Evolutionary conservation across 2,888 invertebrate genomes (phyloP), one percentile per base, ranked within the genome.

Genomic region (Pecten maximus): DNA sequence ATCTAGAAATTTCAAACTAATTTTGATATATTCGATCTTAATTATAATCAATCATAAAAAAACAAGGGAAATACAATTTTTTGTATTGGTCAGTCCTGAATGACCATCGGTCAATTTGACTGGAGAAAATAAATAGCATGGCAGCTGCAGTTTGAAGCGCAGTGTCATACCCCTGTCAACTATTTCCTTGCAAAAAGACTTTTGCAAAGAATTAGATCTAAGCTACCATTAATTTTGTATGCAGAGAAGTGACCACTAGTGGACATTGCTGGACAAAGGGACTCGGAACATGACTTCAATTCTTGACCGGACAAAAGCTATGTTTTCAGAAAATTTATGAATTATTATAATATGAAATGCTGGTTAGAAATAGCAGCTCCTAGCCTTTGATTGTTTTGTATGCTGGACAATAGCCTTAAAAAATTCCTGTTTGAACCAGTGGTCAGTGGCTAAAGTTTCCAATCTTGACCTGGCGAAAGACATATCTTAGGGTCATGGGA

Each of bases 401-500:
- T 12, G 35, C 74, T 35, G 74, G 35, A 74, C 74, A 74, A 74
- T 74, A 28, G 74, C 74, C 35, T 74, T 74, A 35, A 74, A 74
- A 74, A 74, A 35, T 6, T 35, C 12, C 44, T 74, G 74, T 28
- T 74, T 28, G 74, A 74, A 35, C 35, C 15, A 35, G 74, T 28
- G 74, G 74, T 74, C 74, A 74, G 74, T 74, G 28, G 74, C 28
- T 74, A 35, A 74, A 74, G 74, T 74, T 28, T 74, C 35, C 0
- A 28, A 74, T 74, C 74, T 28, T 91, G 91, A 91, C 91, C 91
- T 88, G 91, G 89, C 89, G 50, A 40, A 39, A 88, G 89, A 48
- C 39, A 40, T 88, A 74, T 86, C 50, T 74, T 89, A 89, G 88
- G 91, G 91, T 89, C 91, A 91, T 91, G 91, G 74, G 91, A 91